These are phyloP conservation scores for Drosophila kurseongensis DNA, from an alignment of 1,140 invertebrate species.

Conservation along the genomic window DNA sequence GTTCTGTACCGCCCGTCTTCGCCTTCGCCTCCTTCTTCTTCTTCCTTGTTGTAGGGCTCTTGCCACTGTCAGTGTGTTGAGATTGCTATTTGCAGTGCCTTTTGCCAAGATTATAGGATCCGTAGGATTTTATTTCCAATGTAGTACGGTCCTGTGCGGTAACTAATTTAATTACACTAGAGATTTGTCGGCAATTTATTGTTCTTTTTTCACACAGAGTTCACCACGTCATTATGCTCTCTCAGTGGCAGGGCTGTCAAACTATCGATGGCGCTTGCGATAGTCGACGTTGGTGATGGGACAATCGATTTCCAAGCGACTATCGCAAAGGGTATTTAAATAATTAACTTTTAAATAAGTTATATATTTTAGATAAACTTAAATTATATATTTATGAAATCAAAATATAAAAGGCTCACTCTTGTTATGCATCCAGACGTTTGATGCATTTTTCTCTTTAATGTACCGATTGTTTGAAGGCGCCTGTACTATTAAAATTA, in stretches of 20 bases:
- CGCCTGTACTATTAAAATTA: no score
- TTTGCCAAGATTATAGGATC: constrained; percentile 1
- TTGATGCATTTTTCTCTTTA: no score
- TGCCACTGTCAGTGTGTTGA: constrained; percentile 16
- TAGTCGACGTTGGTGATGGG: neutral
- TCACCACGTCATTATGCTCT: constrained; percentile 72
- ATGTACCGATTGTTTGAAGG: no score
- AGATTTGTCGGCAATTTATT: constrained; percentile 78
- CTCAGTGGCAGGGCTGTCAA: constrained; percentile 15
- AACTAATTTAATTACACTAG: constrained; percentile 66
- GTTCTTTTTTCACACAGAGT: constrained; percentile 72
- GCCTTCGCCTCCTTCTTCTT: constrained; percentile 24
- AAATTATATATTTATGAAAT: neutral
- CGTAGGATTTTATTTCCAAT: no score
- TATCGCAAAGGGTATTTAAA: neutral
- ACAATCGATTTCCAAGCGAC: neutral
- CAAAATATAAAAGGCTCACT: neutral
- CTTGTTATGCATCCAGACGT: neutral
- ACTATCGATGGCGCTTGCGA: constrained; percentile 1
- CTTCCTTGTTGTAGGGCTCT: constrained; percentile 17
- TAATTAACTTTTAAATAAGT: no score
- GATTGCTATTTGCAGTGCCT: constrained; percentile 19
- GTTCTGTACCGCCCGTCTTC: constrained; percentile 18
- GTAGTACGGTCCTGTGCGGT: constrained; percentile 5
- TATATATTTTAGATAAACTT: no score